These are phyloP conservation scores for Contarinia nasturtii DNA, from an alignment of 1,140 invertebrate genomes.

Conservation along the genomic window DNA sequence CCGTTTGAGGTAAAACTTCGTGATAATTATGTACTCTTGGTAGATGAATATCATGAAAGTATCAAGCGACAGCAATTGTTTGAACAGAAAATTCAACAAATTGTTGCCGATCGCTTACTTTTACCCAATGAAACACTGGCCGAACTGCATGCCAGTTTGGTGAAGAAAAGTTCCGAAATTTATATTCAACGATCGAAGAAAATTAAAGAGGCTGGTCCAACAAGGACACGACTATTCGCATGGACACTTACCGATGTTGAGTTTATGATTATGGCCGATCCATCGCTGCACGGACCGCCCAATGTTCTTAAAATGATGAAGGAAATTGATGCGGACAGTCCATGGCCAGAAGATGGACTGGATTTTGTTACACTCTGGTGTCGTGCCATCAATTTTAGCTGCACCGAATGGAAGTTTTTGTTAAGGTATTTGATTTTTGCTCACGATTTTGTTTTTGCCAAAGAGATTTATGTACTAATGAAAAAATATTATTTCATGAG, in stretches of 20 bases:
- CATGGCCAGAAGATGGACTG: slow-evolving; percentile 77
- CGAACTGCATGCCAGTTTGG: slow-evolving; percentile 67
- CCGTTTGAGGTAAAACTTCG: slow-evolving; percentile 92
- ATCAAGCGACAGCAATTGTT: slow-evolving; percentile 78
- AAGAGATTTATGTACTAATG: not conserved
- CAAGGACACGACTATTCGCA: slow-evolving; percentile 57
- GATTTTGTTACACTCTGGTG: slow-evolving; percentile 91
- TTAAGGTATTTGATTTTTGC: slow-evolving; percentile 29
- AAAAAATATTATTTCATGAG: too few relatives aligned
- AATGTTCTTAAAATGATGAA: slow-evolving; percentile 53
- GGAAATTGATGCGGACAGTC: slow-evolving; percentile 66
- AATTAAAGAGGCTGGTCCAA: slow-evolving; percentile 48
- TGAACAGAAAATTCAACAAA: slow-evolving; percentile 49
- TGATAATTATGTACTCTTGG: slow-evolving; percentile 88
- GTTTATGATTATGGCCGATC: slow-evolving; percentile 72
- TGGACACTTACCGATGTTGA: slow-evolving; percentile 64
- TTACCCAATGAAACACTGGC: slow-evolving; percentile 75
- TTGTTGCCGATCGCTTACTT: slow-evolving; percentile 61
- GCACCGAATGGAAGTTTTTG: slow-evolving; percentile 67
- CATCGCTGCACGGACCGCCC: slow-evolving; percentile 62
- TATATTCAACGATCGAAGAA: slow-evolving; percentile 82
- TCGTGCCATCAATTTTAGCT: slow-evolving; percentile 58
- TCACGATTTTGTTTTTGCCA: not conserved
- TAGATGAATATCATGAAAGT: slow-evolving; percentile 92
- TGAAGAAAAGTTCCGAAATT: slow-evolving; percentile 81